phyloP scores from a whole-genome alignment of 2,797 vertebrate genomes.

The Tragopan temminckii region DNA sequence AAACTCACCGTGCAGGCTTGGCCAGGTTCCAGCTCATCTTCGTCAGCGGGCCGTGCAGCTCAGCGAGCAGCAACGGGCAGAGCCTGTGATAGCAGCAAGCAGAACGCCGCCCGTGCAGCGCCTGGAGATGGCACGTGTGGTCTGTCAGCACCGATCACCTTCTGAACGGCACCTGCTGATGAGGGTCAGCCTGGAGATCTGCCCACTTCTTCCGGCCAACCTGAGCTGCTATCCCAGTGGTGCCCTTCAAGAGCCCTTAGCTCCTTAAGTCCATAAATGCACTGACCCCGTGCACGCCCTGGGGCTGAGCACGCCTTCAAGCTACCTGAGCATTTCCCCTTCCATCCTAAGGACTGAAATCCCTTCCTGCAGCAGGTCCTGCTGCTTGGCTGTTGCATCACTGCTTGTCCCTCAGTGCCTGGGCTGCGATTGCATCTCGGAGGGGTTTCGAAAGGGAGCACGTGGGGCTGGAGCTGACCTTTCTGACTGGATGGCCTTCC shows the following conservation, averaged over 20 bases:
- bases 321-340: not conserved
- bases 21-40: not conserved
- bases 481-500: too few relatives aligned
- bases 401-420: not conserved
- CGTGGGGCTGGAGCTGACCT: too few relatives aligned
- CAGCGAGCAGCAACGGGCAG: too few relatives aligned
- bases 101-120: not conserved
- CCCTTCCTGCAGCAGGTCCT: not conserved
- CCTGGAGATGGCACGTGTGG: not conserved
- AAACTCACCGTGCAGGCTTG: not conserved
- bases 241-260: not conserved
- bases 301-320: not conserved
- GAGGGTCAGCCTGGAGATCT: not conserved
- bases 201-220: not conserved
- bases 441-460: not conserved
- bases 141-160: not conserved
- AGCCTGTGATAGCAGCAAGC: not conserved
- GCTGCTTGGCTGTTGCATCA: not conserved
- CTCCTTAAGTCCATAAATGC: not conserved
- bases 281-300: not conserved
- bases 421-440: not conserved
- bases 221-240: not conserved
- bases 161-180: not conserved
- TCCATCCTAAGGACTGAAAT: not conserved
- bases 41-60: not conserved